phyloP scores from a whole-genome alignment of 2,888 invertebrate species.

The Eristalinus aeneus region DNA sequence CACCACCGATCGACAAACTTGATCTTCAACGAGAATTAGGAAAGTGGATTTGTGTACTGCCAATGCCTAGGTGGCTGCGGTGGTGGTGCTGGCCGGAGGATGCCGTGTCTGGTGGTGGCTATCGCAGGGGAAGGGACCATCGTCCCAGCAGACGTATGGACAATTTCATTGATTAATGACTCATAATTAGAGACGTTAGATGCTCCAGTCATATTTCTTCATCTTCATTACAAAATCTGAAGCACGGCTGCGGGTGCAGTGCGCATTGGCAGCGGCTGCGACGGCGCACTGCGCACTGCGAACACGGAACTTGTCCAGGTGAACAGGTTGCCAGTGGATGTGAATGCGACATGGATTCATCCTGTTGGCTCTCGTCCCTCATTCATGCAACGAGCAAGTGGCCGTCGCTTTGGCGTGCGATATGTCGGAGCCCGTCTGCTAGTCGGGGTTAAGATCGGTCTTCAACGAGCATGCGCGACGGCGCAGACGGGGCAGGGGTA shows the following conservation, averaged over 20 bases:
- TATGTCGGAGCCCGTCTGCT: conserved; percentile 48
- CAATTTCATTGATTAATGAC: conserved; percentile 81
- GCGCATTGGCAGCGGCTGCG: neutral
- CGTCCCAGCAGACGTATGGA: conserved; percentile 73
- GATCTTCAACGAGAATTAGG: conserved; percentile 68
- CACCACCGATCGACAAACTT: conserved; percentile 59
- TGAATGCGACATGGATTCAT: conserved; percentile 67
- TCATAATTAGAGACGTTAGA: conserved; percentile 80
- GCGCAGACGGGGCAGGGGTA: conserved; percentile 18
- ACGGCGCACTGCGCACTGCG: conserved; percentile 15
- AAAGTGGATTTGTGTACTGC: conserved; percentile 57
- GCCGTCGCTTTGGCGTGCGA: conserved; percentile 40
- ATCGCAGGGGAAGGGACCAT: conserved; percentile 7
- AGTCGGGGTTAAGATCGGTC: conserved; percentile 42
- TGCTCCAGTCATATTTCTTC: conserved; percentile 80
- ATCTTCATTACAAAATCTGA: conserved; percentile 72
- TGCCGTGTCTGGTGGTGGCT: neutral
- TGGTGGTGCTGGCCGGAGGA: neutral
- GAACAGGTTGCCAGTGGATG: conserved; percentile 65
- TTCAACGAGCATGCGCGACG: neutral
- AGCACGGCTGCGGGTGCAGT: conserved; percentile 38
- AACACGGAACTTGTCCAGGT: conserved; percentile 70
- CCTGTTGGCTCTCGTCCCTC: conserved; percentile 55
- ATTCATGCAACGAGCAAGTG: conserved; percentile 56
- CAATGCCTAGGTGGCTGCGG: neutral